Base-by-base conservation (phyloP, 1,140 invertebrate species). In the Drosophila parabipectinata region DNA sequence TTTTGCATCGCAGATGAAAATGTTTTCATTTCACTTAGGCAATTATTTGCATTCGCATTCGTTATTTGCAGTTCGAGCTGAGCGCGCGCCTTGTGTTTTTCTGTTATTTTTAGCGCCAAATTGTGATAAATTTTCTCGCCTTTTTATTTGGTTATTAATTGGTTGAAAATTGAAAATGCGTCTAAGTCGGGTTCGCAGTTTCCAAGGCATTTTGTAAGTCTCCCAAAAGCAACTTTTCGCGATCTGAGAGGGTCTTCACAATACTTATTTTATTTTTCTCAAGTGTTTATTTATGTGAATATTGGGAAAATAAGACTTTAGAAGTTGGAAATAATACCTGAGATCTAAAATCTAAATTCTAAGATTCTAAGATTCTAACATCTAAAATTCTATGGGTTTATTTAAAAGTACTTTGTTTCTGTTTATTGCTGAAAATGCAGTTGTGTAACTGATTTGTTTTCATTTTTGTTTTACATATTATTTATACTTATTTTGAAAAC, bases 121-220 rank as follows among this genome's bases (percentile, higher is more conserved):
- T 72, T 80, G 71, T 71, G 52, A 58, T 32, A 62, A 45, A 57
- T 41, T 60, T 57, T 54, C 51, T 51, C 53, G 34, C 50, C 15
- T 50, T 68, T 44, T 54, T 54, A 39, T 56, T 68, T 26, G 45
- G 21, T 82, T 67, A 72, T 45, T 51, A 28, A 50, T 53, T 57
- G 0, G 6, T 44, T 44, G 41, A 41, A 41, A 41, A 56, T 24
- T 44, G 32, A 50, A 64, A 61, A 85, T 85, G 81, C 74, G 74
- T 6, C 28, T 67, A 50, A 63, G 58, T 24, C 48, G 64, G 28
- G 18, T 71, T n/a, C 77, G 61, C 37, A 61, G 34, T 71, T 72
- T 68, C 10, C 55, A 28, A 63, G 60, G 24, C 51, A 51, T 75
- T 63, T 47, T 85, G 82, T 85, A 71, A 85, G 81, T 85, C 64